phyloP scores from a whole-genome alignment of 1,140 invertebrate genomes.

The Tetraneura akinire region DNA sequence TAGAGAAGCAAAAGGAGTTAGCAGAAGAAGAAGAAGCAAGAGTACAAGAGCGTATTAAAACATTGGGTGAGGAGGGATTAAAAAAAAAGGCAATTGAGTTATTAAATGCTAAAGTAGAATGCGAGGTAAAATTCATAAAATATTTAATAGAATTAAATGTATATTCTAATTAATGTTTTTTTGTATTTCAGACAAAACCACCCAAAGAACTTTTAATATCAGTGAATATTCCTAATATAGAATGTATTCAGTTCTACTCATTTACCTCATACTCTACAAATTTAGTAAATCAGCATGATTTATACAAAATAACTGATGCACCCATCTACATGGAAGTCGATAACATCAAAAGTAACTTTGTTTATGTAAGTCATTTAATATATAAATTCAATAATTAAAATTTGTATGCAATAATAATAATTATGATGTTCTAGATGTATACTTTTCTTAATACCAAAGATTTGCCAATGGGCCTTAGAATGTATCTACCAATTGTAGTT shows the following conservation, averaged over 20 bases:
- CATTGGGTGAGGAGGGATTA: slow-evolving; percentile 71
- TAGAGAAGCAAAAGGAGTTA: slow-evolving; percentile 65
- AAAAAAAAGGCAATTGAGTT: slow-evolving; percentile 66
- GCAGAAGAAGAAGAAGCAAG: slow-evolving; percentile 69
- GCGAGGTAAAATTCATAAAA: slow-evolving; percentile 65
- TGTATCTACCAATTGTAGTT: slow-evolving; percentile 73
- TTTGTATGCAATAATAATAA: too few species aligned
- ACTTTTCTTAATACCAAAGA: slow-evolving; percentile 72
- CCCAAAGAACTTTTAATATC: slow-evolving; percentile 69
- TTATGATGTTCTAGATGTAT: slow-evolving; percentile 62
- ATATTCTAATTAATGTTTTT: slow-evolving; percentile 6
- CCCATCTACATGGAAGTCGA: slow-evolving; percentile 77
- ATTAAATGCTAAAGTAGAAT: slow-evolving; percentile 71
- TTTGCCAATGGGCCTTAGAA: slow-evolving; percentile 65
- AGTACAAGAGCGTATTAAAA: slow-evolving; percentile 66
- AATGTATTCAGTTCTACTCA: slow-evolving; percentile 71
- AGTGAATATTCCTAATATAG: slow-evolving; percentile 70
- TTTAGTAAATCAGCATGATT: slow-evolving; percentile 61
- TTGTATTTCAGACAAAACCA: slow-evolving; percentile 63
- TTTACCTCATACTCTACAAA: slow-evolving; percentile 66
- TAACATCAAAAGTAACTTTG: slow-evolving; percentile 79
- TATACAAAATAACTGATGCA: slow-evolving; percentile 68
- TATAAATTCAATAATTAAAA: too few species aligned
- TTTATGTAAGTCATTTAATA: slow-evolving; percentile 67
- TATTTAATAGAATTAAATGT: not conserved